Percentiles rank a stretch among this genome's conserved stretches.
Evolutionary conservation across 1,140 invertebrate genomes (phyloP).

Genomic region (Chironomus striatipennis): DNA sequence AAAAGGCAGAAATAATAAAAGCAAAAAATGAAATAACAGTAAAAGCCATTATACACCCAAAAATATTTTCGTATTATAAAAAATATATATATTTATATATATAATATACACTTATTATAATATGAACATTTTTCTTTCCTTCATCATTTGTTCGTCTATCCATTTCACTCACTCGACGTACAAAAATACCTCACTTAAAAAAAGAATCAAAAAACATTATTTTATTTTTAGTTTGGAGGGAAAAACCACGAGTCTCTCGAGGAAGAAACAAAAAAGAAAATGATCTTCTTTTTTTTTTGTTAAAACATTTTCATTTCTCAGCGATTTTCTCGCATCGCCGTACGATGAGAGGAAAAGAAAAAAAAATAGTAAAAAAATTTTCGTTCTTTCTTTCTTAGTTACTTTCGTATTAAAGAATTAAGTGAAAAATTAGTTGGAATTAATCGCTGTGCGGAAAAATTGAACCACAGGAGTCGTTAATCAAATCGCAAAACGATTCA

Average conservation of each 20-base stretch:
- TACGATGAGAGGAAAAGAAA: neutral
- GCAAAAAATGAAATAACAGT: neutral
- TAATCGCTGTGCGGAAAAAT: conserved; percentile 17
- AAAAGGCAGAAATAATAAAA: conserved; percentile 9
- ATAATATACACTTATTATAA: neutral
- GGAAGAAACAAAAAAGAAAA: conserved; percentile 6
- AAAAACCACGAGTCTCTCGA: conserved; percentile 16
- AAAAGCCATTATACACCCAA: conserved; percentile 12
- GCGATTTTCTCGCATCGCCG: neutral
- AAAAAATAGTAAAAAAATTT: neutral
- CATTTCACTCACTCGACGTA: conserved; percentile 6
- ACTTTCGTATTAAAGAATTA: neutral
- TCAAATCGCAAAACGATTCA: conserved; percentile 20
- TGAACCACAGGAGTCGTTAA: conserved; percentile 19
- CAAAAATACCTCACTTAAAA: conserved; percentile 22
- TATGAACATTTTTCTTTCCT: conserved; percentile 8
- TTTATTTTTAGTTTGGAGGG: conserved; percentile 21
- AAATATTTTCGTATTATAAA: neutral
- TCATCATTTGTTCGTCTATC: neutral
- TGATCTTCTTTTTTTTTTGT: neutral
- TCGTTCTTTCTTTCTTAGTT: too few species aligned
- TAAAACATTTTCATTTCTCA: conserved; percentile 11
- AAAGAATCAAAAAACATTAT: conserved; percentile 21
- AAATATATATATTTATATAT: neutral
- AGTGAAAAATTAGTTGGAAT: conserved; percentile 23